Evolutionary conservation across 2,797 vertebrate species (phyloP).

Genomic region (Sebastes trivittatus): DNA sequence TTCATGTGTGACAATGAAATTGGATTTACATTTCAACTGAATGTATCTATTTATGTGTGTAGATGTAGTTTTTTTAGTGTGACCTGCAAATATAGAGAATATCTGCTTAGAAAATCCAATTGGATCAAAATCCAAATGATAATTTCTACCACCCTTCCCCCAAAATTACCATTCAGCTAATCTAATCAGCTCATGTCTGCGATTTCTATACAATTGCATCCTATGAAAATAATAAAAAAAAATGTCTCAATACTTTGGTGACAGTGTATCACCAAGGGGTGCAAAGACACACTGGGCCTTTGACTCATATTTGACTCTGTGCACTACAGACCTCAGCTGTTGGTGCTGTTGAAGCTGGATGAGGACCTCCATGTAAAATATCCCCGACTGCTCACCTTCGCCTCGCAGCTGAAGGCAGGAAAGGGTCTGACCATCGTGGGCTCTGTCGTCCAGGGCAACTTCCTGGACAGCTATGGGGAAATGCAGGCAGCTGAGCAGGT

Average conservation of each 20-base stretch:
- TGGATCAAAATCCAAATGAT: neutral
- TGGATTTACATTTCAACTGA: neutral
- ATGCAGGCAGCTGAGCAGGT: slow-evolving; percentile 97
- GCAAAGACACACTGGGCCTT: neutral
- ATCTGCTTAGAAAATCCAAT: neutral
- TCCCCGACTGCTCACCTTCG: slow-evolving; percentile 94
- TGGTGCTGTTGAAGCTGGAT: slow-evolving; percentile 95
- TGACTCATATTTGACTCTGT: neutral
- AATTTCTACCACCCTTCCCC: neutral
- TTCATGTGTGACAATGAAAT: too few species aligned
- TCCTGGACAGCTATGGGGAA: slow-evolving; percentile 94
- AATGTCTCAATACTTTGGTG: neutral
- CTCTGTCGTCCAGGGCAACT: slow-evolving; percentile 94
- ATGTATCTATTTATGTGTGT: neutral
- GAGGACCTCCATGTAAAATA: slow-evolving; percentile 98
- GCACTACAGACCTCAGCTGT: slow-evolving; percentile 88
- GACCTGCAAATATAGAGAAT: neutral
- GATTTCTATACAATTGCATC: neutral
- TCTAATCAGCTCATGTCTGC: neutral
- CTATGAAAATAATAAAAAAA: neutral
- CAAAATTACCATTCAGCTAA: neutral
- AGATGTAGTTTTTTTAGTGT: neutral
- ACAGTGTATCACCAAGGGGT: neutral
- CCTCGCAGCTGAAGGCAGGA: slow-evolving; percentile 96
- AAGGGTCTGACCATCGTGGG: slow-evolving; percentile 97